Evolutionary conservation across 2,113 vertebrate species (phyloP), one percentile per base, ranked within the genome.

Genomic region (Tenrec ecaudatus): DNA sequence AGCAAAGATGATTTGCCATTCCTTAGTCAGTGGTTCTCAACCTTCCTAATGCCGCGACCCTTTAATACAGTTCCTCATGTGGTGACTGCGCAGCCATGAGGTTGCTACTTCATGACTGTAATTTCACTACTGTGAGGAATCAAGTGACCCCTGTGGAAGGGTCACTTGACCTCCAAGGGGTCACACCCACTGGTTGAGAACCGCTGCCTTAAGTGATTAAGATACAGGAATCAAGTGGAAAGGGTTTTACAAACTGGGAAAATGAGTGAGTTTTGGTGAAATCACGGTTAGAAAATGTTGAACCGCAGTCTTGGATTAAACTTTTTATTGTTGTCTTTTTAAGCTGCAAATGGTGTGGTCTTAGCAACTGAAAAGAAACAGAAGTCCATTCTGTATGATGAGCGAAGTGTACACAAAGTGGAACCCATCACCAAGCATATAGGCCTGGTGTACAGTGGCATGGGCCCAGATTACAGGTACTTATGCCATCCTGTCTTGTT

Each of bases 381-480:
- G 96, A 99, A 99, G 95, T 99, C 99, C 25, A 99, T 99, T 86
- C 98, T 99, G 92, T 99, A 99, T 76, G 99, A 99, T 96, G 99
- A 99, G 95, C 99, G 99, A 96, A 99, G 99, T 68, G 99, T 99
- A 86, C 99, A 99, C 96, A 99, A 99, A 98, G 99, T 99, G 97
- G 99, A 99, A 95, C 98, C 99, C 33, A 99, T 99, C 97, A 99
- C 99, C 90, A 99, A 99, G 97, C 99, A 99, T 88, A 99, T 99
- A 97, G 99, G 99, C 84, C 98, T 99, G 98, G 99, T 99, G 85
- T 99, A 99, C 96, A 99, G 99, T 19, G 99, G 99, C 86, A 99
- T 99, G 99, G 99, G 99, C 68, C 99, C 99, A 38, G 99, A 99
- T 97, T 99, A 99, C 98, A 99, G 99, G 99, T 99, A 97, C 15